Evolutionary conservation across 1,140 invertebrate species (phyloP).

Genomic region (Varroa destructor): DNA sequence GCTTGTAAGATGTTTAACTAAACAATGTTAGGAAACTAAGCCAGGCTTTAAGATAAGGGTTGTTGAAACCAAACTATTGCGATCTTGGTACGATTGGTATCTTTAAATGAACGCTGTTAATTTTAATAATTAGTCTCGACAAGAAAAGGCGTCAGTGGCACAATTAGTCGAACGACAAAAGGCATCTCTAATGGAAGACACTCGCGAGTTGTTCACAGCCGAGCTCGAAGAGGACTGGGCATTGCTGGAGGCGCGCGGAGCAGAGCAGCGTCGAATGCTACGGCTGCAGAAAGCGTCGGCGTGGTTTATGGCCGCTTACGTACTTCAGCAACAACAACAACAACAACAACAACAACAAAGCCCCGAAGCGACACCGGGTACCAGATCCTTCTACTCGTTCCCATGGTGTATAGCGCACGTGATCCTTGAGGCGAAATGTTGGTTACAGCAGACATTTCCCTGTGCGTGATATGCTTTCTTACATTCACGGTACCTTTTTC

Average conservation of each 20-base stretch:
- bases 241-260: not conserved
- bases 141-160: constrained; percentile 17
- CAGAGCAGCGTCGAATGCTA: constrained; percentile 12
- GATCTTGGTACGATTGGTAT: too few species aligned
- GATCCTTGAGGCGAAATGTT: constrained; percentile 14
- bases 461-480: not conserved
- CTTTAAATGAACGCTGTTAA: too few species aligned
- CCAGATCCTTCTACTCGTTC: not conserved
- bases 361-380: too few species aligned
- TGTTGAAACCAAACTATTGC: too few species aligned
- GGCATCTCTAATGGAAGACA: constrained; percentile 13
- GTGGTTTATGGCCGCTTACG: constrained; percentile 26
- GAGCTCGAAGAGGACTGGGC: constrained; percentile 20
- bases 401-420: constrained; percentile 21
- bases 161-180: constrained; percentile 10
- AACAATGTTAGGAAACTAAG: too few species aligned
- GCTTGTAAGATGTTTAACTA: too few species aligned
- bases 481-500: too few species aligned
- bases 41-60: too few species aligned
- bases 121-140: not conserved
- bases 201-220: not conserved
- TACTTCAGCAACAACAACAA: not conserved
- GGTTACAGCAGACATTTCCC: constrained; percentile 8
- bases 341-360: too few species aligned
- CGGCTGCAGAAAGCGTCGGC: constrained; percentile 19